Evolutionary conservation across 1,140 invertebrate genomes (phyloP), one percentile per base, ranked within the genome.

Genomic region (Drosophila carrolli): DNA sequence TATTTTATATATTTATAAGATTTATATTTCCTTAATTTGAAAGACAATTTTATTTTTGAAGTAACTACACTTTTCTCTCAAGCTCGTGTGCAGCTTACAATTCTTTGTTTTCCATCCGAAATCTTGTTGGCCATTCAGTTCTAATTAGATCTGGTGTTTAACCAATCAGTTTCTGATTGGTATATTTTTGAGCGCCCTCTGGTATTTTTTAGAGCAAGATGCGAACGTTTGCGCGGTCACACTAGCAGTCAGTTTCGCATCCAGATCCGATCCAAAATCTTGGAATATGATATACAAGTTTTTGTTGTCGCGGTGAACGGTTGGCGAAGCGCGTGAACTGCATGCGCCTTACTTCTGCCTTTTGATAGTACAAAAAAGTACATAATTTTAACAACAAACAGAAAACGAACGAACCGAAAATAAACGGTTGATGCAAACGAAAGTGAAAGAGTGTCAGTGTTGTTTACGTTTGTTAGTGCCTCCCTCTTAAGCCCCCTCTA

Each of bases 391-490:
- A 60, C 62, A 50, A 35, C 56, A 74, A 60, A 60, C 29, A 61
- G 66, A 63, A 81, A 58, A 70, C 66, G 72, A n/a, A 59, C 57
- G 58, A 58, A 44, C n/a, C 46, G 41, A 77, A 67, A 65, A 27
- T 50, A 19, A 61, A 8, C 59, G 27, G 47, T 53, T 44, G 32
- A 53, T 65, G 60, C 47, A 14, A 68, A 78, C 59, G 72, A 75
- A 46, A 82, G 37, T 68, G 71, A 37, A 54, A 73, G 57, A 83
- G 65, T 68, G 65, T 65, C 59, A 38, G 65, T 68, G 65, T 68
- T 68, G 61, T 68, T 68, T 68, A 68, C 65, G 19, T 68, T 68
- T 66, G 6, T 38, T 47, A 67, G 60, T 68, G 61, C 41, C 61
- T 11, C 32, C 60, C 46, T 59, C 57, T 58, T 58, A 56, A 55